phyloP scores from a whole-genome alignment of 1,140 invertebrate genomes.

The Scaptomyza hsui region DNA sequence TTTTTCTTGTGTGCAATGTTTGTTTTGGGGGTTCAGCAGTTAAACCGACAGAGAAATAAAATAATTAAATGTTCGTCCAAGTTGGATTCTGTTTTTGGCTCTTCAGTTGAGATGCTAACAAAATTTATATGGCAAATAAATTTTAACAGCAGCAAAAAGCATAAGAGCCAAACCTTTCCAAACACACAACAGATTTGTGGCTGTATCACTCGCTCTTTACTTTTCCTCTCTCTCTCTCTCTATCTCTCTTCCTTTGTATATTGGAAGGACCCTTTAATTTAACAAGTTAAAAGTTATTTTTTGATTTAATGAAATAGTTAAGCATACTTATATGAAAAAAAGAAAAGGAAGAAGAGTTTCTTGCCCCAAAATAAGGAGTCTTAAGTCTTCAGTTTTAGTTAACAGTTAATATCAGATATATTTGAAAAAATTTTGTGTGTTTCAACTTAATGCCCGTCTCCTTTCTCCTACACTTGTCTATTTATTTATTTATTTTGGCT shows the following conservation, averaged over 20 bases:
- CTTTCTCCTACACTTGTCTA: constrained; percentile 39
- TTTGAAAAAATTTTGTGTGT: too few relatives aligned
- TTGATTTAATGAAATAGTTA: too few relatives aligned
- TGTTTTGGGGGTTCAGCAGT: neutral
- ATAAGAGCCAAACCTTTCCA: too few relatives aligned
- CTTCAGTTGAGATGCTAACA: constrained; percentile 29
- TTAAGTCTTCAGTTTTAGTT: too few relatives aligned
- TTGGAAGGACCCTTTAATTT: too few relatives aligned
- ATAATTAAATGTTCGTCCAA: constrained; percentile 42
- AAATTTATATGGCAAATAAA: constrained; percentile 55
- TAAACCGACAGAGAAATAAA: constrained; percentile 36
- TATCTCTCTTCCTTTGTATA: neutral
- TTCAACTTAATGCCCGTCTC: too few relatives aligned
- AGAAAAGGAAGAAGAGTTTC: too few relatives aligned
- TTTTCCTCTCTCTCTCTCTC: neutral
- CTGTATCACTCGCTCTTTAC: neutral
- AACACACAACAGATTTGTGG: constrained; percentile 46
- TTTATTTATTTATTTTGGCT: constrained; percentile 61
- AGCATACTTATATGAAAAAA: too few relatives aligned
- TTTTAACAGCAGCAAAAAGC: constrained; percentile 31
- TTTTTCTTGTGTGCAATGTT: constrained; percentile 18
- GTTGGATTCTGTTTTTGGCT: constrained; percentile 12
- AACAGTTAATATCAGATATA: too few relatives aligned
- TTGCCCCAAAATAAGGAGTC: too few relatives aligned
- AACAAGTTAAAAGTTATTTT: constrained; percentile 38